Evolutionary conservation across 2,797 vertebrate genomes (phyloP), one percentile per base, ranked within the genome.

Genomic region (Botia almorhae): DNA sequence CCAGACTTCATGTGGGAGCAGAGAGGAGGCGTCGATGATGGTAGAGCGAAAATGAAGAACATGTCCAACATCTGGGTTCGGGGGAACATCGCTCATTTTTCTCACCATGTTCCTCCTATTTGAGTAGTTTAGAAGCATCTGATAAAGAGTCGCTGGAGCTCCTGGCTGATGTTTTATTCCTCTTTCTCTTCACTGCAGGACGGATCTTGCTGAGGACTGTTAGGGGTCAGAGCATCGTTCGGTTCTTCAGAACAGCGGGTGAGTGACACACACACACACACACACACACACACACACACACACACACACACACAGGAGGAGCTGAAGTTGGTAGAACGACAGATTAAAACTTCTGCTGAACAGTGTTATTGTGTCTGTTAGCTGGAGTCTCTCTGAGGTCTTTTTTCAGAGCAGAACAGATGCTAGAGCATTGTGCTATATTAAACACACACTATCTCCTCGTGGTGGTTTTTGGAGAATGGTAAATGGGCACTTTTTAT

Each of bases 91-190:
- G 63, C 16, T 68, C 16, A 26, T 76, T 76, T 56, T 21, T 68
- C 51, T 76, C 74, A 43, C 61, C 0, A 39, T n/a, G 33, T 56
- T 43, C 61, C 13, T 76, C 63, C 55, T 39, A 58, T 58, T 73
- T 73, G 19, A 73, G 16, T 19, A 12, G 36, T 74, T 74, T 46
- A 76, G 36, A 14, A 68, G 67, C 33, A 14, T 43, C 12, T 65
- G 4, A 4, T 48, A 36, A 29, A 75, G 36, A 43, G 12, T 8
- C 0, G 1, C 64, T 19, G 51, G n/a, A 36, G 67, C 26, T 39
- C 4, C 70, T 65, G 11, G 8, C 76, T 79, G 69, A 79, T 72
- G 77, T 71, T 64, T 53, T 51, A 55, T 72, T 72, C 29, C 16
- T 55, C 58, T 78, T 29, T 56, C 33, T 74, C n/a, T 74, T 23